Base-by-base conservation (phyloP, 1,140 invertebrate genomes). In the Euura lappo region DNA sequence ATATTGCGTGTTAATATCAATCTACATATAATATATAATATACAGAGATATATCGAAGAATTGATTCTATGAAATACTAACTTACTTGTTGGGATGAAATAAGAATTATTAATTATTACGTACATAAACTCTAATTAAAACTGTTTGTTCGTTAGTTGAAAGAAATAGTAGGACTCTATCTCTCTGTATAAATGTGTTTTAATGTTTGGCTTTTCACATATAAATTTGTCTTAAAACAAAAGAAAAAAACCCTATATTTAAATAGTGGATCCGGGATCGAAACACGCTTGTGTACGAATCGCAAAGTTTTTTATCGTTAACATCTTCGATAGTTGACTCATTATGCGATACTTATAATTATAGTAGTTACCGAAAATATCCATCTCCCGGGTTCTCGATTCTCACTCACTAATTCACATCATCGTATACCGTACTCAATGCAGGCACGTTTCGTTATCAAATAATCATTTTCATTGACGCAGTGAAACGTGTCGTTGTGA, bases 1-100 rank as follows among this genome's bases (percentile, higher is more conserved):
- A 81, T 81, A 79, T 80, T 81, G 79, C 80, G 79, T 81, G 80
- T 81, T 81, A 75, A 81, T 81, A 81, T 81, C 80, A 80, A 68
- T 81, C 77, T 81, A 81, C 78, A 81, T 44, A 69, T 45, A 45
- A 80, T 79, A 79, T 76, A 78, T 72, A 76, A 74, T 78, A 76
- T 73, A 81, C 71, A 81, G 79, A 80, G 77, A 80, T 80, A 76
- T 81, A 81, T 80, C 75, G 74, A 80, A 71, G 79, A 43, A 43
- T 64, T 73, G 77, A 76, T 76, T 74, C 72, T 80, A 80, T 80
- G 77, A 80, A 71, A 80, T 72, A 72, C 80, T 76, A 77, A 77
- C 72, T 73, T 77, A 81, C 77, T 81, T 81, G 80, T 81, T 81
- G 80, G 79, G 71, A 79, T 81, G 74, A 80, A 28, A 28, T 28